Evolutionary conservation across 2,888 invertebrate genomes (phyloP).

Genomic region (Nephrotoma flavescens): DNA sequence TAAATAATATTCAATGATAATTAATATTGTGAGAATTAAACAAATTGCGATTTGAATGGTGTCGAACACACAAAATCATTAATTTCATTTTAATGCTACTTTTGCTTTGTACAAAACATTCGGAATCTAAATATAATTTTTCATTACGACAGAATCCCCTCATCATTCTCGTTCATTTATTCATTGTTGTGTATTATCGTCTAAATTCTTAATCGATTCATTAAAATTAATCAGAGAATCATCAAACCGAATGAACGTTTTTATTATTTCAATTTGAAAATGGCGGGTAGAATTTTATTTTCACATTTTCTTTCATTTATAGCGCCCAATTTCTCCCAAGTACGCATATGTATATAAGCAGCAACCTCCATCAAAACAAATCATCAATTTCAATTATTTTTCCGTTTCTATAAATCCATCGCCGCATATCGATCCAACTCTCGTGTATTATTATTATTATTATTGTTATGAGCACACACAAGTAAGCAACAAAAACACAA

Average conservation of each 20-base stretch:
- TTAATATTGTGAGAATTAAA: not conserved
- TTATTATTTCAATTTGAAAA: not conserved
- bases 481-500: not conserved
- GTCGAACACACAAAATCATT: not conserved
- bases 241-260: not conserved
- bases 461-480: not conserved
- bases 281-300: not conserved
- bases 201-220: not conserved
- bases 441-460: not conserved
- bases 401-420: not conserved
- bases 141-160: not conserved
- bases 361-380: not conserved
- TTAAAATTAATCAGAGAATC: not conserved
- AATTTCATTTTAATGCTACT: not conserved
- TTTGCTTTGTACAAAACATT: not conserved
- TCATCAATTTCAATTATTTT: not conserved
- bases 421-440: not conserved
- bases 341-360: not conserved
- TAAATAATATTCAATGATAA: not conserved
- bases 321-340: not conserved
- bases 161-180: not conserved
- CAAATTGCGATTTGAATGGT: not conserved
- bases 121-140: not conserved
- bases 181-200: not conserved
- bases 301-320: not conserved